A percentile compares a stretch with the other conserved stretches of the same genome.
phyloP scores from a whole-genome alignment of 2,888 invertebrate genomes.

The Epistrophella euchroma region DNA sequence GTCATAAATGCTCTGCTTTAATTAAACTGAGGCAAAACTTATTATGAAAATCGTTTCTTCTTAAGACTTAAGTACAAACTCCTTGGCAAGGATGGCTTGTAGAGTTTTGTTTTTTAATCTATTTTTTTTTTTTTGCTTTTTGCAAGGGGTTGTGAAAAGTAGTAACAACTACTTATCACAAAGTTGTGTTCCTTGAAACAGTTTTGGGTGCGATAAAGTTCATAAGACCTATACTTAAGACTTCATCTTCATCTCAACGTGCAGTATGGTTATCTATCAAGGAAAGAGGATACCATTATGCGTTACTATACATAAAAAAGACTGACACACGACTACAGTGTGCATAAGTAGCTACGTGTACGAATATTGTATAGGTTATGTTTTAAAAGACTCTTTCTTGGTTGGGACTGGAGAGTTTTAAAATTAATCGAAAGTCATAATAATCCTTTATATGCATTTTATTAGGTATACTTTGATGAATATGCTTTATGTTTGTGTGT shows the following conservation, averaged over 20 bases:
- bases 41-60: slow-evolving; percentile 72
- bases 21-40: slow-evolving; percentile 72
- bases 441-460: slow-evolving; percentile 27
- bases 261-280: slow-evolving; percentile 55
- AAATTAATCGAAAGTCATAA: slow-evolving; percentile 50
- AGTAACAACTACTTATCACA: slow-evolving; percentile 55
- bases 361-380: slow-evolving; percentile 25
- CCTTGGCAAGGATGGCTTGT: slow-evolving; percentile 30
- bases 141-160: slow-evolving; percentile 31
- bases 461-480: slow-evolving; percentile 9
- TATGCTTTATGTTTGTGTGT: background rate
- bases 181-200: slow-evolving; percentile 66
- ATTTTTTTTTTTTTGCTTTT: slow-evolving; percentile 13
- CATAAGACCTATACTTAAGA: slow-evolving; percentile 71
- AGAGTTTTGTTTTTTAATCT: slow-evolving; percentile 22
- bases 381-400: background rate
- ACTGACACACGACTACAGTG: slow-evolving; percentile 26
- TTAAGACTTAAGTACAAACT: slow-evolving; percentile 36
- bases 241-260: slow-evolving; percentile 60
- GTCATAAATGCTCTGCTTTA: slow-evolving; percentile 52
- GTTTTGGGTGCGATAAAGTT: slow-evolving; percentile 65
- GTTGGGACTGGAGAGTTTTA: slow-evolving; percentile 2
- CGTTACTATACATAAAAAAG: slow-evolving; percentile 38
- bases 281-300: slow-evolving; percentile 44
- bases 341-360: background rate